A percentile compares a stretch with the other conserved stretches of the same genome.
Conservation (phyloP, 2,797 vertebrate genomes). For the Myotis daubentonii region DNA sequence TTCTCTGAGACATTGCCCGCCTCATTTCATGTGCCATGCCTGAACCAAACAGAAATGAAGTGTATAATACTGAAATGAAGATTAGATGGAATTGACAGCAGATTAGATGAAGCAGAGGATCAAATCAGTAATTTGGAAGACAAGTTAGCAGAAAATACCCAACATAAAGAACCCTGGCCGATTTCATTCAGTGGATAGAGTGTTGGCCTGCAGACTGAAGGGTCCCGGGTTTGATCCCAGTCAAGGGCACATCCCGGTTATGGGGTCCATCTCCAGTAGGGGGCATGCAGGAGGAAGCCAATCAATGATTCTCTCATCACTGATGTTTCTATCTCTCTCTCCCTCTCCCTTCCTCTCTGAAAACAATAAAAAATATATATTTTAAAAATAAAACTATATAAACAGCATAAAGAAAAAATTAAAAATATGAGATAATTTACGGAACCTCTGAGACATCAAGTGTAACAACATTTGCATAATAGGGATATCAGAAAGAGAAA, state of each 20-base stretch:
- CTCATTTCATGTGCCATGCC: neutral
- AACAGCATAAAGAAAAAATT: neutral
- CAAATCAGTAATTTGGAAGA: neutral
- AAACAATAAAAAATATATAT: too few species aligned
- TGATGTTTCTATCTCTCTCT: too few species aligned
- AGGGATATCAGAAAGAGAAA: neutral
- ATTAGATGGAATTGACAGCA: neutral
- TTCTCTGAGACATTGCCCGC: neutral
- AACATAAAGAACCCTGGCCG: too few species aligned
- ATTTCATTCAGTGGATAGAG: too few species aligned
- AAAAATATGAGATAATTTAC: neutral
- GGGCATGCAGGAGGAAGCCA: too few species aligned
- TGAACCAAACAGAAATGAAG: neutral
- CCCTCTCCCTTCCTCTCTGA: too few species aligned
- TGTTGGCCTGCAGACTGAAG: too few species aligned
- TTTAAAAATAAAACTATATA: neutral
- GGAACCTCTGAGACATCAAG: neutral
- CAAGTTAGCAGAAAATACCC: neutral
- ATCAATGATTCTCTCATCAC: too few species aligned
- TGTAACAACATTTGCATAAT: neutral
- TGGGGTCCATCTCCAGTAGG: too few species aligned
- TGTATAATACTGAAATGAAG: neutral
- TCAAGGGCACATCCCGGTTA: too few species aligned
- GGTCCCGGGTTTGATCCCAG: too few species aligned
- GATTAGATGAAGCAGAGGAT: neutral